Evolutionary conservation across 1,140 invertebrate species (phyloP).

Genomic region (Drosophila nebulosa): DNA sequence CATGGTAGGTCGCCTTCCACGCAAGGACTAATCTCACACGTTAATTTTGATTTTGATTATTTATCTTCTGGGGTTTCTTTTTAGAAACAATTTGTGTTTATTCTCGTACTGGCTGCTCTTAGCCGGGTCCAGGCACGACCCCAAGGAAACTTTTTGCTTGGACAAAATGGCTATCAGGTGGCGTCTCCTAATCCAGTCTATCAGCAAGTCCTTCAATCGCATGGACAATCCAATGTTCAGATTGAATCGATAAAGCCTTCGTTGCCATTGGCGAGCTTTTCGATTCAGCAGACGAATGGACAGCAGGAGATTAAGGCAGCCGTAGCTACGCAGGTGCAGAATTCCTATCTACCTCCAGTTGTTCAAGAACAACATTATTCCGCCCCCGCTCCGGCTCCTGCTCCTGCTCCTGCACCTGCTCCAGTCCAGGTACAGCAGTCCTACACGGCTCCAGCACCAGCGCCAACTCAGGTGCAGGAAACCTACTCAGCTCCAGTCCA

Average conservation of each 20-base stretch:
- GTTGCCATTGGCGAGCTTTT: slow-evolving; percentile 55
- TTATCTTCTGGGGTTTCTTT: slow-evolving; percentile 4
- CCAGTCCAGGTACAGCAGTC: neutral
- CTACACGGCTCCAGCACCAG: neutral
- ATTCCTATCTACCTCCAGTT: slow-evolving; percentile 39
- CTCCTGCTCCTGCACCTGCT: neutral
- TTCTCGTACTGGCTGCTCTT: slow-evolving; percentile 20
- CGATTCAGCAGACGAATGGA: slow-evolving; percentile 35
- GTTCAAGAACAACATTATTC: no score
- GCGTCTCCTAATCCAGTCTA: slow-evolving; percentile 1
- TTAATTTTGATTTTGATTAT: slow-evolving; percentile 5
- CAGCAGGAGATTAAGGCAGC: slow-evolving; percentile 15
- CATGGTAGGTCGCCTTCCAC: slow-evolving; percentile 51
- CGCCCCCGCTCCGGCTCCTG: slow-evolving; percentile 7
- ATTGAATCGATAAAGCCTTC: slow-evolving; percentile 61
- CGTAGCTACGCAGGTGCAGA: slow-evolving; percentile 19
- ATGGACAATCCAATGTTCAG: slow-evolving; percentile 25
- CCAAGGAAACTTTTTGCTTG: slow-evolving; percentile 1
- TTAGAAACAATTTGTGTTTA: slow-evolving; percentile 48
- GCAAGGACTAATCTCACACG: no score
- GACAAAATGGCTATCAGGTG: slow-evolving; percentile 36
- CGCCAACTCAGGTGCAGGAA: slow-evolving; percentile 1
- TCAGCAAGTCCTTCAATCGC: slow-evolving; percentile 36
- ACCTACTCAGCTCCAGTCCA: neutral
- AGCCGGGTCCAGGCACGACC: slow-evolving; percentile 49